Percentiles rank a stretch among this genome's conserved stretches.
Evolutionary conservation across 2,113 vertebrate species (phyloP).

Genomic region (Lagenorhynchus albirostris): DNA sequence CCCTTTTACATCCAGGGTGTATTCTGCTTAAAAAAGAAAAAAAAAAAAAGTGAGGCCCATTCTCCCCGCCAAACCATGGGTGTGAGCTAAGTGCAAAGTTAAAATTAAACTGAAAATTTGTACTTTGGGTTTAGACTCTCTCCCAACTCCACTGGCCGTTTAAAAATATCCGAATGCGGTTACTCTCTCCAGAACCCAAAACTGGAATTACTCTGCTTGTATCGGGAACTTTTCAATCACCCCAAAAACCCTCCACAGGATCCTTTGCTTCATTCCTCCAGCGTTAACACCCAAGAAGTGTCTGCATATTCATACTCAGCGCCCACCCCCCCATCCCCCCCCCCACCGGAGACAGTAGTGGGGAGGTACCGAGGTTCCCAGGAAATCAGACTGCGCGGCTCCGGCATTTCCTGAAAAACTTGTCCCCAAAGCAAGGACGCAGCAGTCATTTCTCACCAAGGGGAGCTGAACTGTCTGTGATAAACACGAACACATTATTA

Average conservation of each 20-base stretch:
- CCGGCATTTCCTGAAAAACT: background rate
- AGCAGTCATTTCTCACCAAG: background rate
- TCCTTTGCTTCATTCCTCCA: background rate
- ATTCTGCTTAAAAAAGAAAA: slow-evolving; percentile 31
- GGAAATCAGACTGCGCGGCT: background rate
- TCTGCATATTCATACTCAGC: background rate
- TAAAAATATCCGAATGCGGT: slow-evolving; percentile 60
- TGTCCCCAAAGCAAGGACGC: background rate
- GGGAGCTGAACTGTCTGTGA: background rate
- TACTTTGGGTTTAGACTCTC: slow-evolving; percentile 62
- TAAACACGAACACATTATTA: background rate
- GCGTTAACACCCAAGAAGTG: background rate
- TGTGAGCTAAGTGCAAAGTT: slow-evolving; percentile 67
- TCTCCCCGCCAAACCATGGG: slow-evolving; percentile 65
- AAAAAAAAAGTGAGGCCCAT: background rate
- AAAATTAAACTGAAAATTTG: slow-evolving; percentile 75
- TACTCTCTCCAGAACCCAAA: background rate
- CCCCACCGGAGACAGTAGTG: background rate
- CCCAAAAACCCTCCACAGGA: background rate
- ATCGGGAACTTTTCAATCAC: background rate
- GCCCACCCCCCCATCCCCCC: too few relatives aligned
- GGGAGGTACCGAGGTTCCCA: background rate
- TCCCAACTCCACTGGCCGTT: slow-evolving; percentile 33
- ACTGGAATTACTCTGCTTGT: background rate
- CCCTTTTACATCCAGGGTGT: slow-evolving; percentile 7